phyloP scores from a whole-genome alignment of 2,888 invertebrate genomes.

The Phyllotreta striolata region DNA sequence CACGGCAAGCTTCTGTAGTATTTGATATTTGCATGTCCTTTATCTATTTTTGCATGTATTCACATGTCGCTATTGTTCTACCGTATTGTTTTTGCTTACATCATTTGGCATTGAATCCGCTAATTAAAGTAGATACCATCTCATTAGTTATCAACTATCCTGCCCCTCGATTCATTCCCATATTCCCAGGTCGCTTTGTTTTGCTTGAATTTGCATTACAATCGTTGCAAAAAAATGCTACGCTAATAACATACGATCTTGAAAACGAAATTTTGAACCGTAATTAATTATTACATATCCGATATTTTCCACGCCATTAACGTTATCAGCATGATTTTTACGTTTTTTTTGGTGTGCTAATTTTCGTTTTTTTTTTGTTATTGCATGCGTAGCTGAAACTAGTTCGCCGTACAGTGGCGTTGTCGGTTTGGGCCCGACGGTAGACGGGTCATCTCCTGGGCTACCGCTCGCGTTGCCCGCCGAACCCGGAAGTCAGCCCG shows the following conservation, averaged over 20 bases:
- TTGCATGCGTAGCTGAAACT: constrained; percentile 59
- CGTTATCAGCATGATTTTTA: constrained; percentile 34
- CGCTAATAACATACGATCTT: constrained; percentile 20
- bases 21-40: constrained; percentile 43
- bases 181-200: constrained; percentile 40
- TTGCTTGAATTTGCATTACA: constrained; percentile 21
- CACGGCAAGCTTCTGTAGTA: constrained; percentile 52
- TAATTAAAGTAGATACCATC: constrained; percentile 52
- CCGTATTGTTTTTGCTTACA: constrained; percentile 49
- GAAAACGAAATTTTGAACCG: constrained; percentile 14
- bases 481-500: constrained; percentile 59
- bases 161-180: constrained; percentile 56
- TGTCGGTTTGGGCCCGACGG: constrained; percentile 58
- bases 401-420: constrained; percentile 62
- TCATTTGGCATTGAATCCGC: constrained; percentile 59
- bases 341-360: constrained; percentile 54
- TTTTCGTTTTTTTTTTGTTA: constrained; percentile 45
- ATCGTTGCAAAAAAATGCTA: constrained; percentile 19
- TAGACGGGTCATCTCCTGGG: constrained; percentile 63
- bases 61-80: constrained; percentile 45
- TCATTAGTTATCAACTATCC: constrained; percentile 54
- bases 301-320: constrained; percentile 26
- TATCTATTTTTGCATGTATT: constrained; percentile 51
- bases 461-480: constrained; percentile 62
- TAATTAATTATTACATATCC: constrained; percentile 11